phyloP scores from a whole-genome alignment of 2,113 vertebrate species.

The Stomatorhinus ivindoensis region DNA sequence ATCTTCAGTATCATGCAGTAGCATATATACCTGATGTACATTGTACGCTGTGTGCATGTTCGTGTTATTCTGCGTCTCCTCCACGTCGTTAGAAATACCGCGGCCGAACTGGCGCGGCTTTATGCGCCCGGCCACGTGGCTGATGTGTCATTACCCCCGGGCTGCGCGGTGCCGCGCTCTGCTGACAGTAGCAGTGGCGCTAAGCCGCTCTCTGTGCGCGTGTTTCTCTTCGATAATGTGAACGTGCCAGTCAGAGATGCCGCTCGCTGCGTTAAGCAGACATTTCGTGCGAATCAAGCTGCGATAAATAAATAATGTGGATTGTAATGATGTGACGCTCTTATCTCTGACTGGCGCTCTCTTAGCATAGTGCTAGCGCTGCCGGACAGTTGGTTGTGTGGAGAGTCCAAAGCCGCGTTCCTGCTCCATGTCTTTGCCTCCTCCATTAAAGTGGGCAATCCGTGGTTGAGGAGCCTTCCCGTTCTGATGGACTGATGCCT shows the following conservation, averaged over 20 bases:
- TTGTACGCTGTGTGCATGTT: neutral
- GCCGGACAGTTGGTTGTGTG: neutral
- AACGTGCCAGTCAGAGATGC: neutral
- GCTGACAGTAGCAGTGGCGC: neutral
- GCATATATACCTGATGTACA: neutral
- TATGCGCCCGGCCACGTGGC: neutral
- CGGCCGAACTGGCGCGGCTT: neutral
- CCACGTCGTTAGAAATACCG: neutral
- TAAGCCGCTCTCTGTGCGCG: neutral
- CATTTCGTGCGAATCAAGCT: neutral
- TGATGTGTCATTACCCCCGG: neutral
- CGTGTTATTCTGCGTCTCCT: neutral
- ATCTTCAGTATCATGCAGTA: neutral
- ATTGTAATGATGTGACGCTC: neutral
- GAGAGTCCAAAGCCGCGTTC: neutral
- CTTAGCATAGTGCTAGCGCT: neutral
- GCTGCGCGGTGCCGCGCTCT: neutral
- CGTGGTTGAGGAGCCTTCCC: neutral
- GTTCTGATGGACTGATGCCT: neutral
- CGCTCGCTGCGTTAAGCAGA: neutral
- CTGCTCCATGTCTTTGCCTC: neutral
- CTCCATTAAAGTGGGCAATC: neutral
- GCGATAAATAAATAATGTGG: slow-evolving; percentile 9
- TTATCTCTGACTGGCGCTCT: slow-evolving; percentile 1
- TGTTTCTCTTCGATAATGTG: slow-evolving; percentile 5